These are phyloP conservation scores for Sinodicranocentrus sp. DNA, from an alignment of 2,888 invertebrate species.

Conservation along the genomic window DNA sequence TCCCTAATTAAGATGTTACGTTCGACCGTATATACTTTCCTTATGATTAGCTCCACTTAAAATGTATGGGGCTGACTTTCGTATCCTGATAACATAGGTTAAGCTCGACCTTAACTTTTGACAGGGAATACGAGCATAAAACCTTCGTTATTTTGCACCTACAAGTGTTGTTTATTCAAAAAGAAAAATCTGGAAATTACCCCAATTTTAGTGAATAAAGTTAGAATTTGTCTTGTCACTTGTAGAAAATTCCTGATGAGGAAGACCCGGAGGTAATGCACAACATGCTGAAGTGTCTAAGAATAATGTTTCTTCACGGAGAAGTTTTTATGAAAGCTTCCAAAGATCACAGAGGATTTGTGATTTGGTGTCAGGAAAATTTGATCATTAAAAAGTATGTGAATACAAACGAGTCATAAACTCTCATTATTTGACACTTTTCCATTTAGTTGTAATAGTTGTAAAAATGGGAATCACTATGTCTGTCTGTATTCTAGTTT, in stretches of 20 bases:
- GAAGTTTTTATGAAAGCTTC: constrained; percentile 93
- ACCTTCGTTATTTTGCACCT: too few relatives aligned
- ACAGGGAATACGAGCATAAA: too few relatives aligned
- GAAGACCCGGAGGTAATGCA: constrained; percentile 94
- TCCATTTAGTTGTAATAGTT: neutral
- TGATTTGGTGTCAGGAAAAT: constrained; percentile 98
- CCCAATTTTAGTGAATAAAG: too few relatives aligned
- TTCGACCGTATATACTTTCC: neutral
- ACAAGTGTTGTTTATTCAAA: too few relatives aligned
- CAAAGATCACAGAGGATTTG: constrained; percentile 93
- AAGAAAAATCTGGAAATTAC: too few relatives aligned
- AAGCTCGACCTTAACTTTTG: too few relatives aligned
- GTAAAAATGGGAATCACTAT: too few relatives aligned
- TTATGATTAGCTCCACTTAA: neutral
- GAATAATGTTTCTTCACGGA: constrained; percentile 93
- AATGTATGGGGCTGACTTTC: too few relatives aligned
- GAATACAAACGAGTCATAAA: neutral
- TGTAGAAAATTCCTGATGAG: constrained; percentile 82
- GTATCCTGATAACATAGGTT: too few relatives aligned
- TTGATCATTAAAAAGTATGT: constrained; percentile 92
- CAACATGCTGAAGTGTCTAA: constrained; percentile 93
- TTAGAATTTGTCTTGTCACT: too few relatives aligned
- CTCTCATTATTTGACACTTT: neutral
- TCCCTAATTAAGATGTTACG: neutral
- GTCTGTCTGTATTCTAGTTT: constrained; percentile 84